A percentile compares a stretch with the other conserved stretches of the same genome.
These are phyloP conservation scores for Pocillopora grandis DNA, from an alignment of 92 coral and sea anemone species.

Conservation along the genomic window DNA sequence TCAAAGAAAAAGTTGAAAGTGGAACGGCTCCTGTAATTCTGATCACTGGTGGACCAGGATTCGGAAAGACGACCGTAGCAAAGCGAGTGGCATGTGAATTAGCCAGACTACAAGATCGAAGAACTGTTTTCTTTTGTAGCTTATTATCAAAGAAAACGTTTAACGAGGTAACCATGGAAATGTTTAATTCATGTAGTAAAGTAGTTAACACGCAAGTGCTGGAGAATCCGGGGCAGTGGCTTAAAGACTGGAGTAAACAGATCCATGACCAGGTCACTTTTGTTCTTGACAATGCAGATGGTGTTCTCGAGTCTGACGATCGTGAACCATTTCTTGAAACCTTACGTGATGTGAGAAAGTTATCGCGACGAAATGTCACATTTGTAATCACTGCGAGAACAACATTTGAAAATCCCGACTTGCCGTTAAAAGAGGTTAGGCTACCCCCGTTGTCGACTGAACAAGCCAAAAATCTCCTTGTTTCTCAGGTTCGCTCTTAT, in stretches of 20 bases:
- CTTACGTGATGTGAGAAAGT: neutral
- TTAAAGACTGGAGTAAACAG: slow-evolving; percentile 2
- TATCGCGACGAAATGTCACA: neutral
- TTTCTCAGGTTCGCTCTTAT: neutral
- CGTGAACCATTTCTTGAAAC: neutral
- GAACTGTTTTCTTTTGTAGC: neutral
- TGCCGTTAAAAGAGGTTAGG: neutral
- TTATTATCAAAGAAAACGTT: neutral
- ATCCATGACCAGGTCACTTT: slow-evolving; percentile 1
- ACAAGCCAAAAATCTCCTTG: neutral
- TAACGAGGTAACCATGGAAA: neutral
- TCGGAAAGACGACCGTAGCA: slow-evolving; percentile 46
- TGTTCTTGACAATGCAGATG: slow-evolving; percentile 20
- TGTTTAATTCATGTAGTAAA: slow-evolving; percentile 8
- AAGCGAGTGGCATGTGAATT: slow-evolving; percentile 32
- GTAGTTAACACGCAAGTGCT: neutral
- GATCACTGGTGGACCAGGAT: slow-evolving; percentile 51
- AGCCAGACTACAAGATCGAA: neutral
- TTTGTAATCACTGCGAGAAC: neutral
- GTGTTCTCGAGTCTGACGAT: neutral
- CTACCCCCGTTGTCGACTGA: neutral
- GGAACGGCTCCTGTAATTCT: neutral
- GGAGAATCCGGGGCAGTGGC: slow-evolving; percentile 15
- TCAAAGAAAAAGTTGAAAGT: neutral
- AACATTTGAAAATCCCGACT: neutral